A percentile compares a stretch with the other conserved stretches of the same genome.
Conservation (phyloP, 2,113 vertebrate genomes). For the Myodes glareolus region DNA sequence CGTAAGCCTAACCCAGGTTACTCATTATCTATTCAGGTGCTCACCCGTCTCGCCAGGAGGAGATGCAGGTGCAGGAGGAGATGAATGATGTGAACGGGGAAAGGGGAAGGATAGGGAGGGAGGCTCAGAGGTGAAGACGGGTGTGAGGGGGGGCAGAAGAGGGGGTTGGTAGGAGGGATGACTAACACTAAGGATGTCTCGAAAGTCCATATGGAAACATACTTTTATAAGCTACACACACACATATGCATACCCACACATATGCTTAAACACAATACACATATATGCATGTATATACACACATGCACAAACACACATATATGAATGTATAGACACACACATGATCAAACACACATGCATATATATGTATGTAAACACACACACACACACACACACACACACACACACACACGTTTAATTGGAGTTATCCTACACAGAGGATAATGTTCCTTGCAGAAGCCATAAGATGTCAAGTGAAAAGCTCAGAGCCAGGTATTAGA, state of each 20-base stretch:
- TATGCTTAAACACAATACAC: neutral
- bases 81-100: neutral
- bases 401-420: neutral
- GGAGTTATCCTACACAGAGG: neutral
- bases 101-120: neutral
- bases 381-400: neutral
- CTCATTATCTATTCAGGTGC: neutral
- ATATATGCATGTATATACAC: neutral
- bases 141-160: neutral
- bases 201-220: neutral
- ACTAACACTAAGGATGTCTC: neutral
- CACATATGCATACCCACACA: neutral
- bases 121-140: neutral
- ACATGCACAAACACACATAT: neutral
- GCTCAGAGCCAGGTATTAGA: neutral
- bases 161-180: neutral
- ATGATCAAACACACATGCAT: neutral
- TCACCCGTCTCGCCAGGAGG: neutral
- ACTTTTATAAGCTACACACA: neutral
- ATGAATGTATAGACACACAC: neutral
- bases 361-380: neutral
- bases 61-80: neutral
- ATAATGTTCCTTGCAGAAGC: neutral
- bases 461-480: neutral
- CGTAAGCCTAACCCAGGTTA: neutral